Evolutionary conservation across 2,797 vertebrate genomes (phyloP).

Genomic region (Benthosema pterotum): DNA sequence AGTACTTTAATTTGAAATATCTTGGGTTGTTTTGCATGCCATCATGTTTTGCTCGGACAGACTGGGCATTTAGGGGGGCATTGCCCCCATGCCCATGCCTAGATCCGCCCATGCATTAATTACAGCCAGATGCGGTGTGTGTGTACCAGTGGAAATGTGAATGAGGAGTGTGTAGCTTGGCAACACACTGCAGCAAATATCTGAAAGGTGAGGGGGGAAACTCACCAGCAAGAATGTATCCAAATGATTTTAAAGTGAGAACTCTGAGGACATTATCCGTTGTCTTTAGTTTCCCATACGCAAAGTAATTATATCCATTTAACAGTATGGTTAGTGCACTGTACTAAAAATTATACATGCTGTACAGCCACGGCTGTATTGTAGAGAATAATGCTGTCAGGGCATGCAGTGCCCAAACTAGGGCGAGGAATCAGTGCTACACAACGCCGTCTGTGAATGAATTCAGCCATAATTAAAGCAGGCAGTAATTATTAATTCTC

Average conservation of each 20-base stretch:
- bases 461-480: conserved; percentile 28
- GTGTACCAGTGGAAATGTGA: conserved; percentile 37
- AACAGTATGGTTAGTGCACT: no score
- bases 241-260: conserved; percentile 17
- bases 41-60: no score
- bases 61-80: no score
- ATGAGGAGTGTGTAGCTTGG: conserved; percentile 46
- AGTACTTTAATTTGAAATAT: no score
- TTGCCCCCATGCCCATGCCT: no score
- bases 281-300: no score
- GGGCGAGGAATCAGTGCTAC: conserved; percentile 9
- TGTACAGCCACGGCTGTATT: no score
- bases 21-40: no score
- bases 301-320: no score
- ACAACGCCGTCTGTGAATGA: conserved; percentile 29
- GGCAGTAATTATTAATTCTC: conserved; percentile 37
- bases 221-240: conserved; percentile 26
- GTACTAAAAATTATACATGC: no score
- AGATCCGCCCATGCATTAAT: no score
- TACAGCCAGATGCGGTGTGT: conserved; percentile 22
- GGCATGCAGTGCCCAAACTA: conserved; percentile 10
- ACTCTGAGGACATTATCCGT: not conserved
- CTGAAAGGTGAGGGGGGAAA: conserved; percentile 41
- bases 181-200: conserved; percentile 29
- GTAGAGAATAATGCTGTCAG: conserved; percentile 30